phyloP scores from a whole-genome alignment of 2,888 invertebrate genomes.

The Acleris laterana region DNA sequence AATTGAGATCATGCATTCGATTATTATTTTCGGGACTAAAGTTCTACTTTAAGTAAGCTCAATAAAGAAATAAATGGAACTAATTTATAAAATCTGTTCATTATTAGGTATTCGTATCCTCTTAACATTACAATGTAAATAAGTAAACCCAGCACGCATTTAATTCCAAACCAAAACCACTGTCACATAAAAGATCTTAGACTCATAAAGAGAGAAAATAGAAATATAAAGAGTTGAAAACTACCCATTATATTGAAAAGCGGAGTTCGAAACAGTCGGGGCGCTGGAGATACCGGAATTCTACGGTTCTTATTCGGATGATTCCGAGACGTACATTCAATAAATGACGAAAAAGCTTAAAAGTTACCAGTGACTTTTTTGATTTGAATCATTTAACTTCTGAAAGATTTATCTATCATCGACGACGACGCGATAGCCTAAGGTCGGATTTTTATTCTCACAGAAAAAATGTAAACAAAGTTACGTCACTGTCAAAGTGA shows the following conservation, averaged over 20 bases:
- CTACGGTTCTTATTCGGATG: constrained; percentile 12
- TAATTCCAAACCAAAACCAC: constrained; percentile 3
- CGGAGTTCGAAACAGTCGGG: constrained; percentile 7
- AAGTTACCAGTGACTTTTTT: background rate
- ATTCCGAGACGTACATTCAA: background rate
- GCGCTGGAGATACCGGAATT: constrained; percentile 26
- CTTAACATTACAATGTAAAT: background rate
- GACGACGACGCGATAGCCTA: no score
- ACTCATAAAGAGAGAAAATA: constrained; percentile 14
- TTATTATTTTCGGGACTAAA: no score
- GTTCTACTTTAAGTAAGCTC: no score
- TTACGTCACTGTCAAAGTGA: no score
- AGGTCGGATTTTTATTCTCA: no score
- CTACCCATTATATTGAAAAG: constrained; percentile 31
- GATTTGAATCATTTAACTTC: no score
- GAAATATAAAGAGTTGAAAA: constrained; percentile 36
- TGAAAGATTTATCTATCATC: no score
- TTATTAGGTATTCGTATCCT: no score
- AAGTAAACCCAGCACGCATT: background rate
- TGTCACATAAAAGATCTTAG: constrained; percentile 1
- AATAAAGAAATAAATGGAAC: no score
- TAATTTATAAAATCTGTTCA: no score
- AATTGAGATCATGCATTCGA: no score
- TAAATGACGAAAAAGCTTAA: background rate
- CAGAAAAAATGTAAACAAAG: no score